These are phyloP conservation scores for Anseranas semipalmata DNA, from an alignment of 2,113 vertebrate species.

Conservation along the genomic window DNA sequence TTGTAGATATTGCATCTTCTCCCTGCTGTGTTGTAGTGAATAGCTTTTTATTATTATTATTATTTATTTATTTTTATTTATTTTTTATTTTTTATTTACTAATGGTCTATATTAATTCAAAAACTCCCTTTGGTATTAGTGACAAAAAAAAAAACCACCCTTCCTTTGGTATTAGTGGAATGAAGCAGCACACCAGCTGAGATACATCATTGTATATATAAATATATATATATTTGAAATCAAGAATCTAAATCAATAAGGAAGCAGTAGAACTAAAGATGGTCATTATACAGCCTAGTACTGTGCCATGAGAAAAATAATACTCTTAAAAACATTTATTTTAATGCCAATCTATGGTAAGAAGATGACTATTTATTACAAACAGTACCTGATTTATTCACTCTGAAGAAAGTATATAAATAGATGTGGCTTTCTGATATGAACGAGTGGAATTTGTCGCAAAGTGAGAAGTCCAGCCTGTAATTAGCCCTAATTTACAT, in stretches of 20 bases:
- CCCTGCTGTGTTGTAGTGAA: constrained; percentile 38
- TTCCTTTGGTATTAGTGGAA: constrained; percentile 16
- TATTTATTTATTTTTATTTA: too few species aligned
- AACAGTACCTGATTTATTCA: not conserved
- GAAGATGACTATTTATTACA: not conserved
- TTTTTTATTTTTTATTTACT: constrained; percentile 40
- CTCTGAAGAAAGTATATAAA: not conserved
- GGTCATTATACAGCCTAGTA: not conserved
- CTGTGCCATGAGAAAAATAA: not conserved
- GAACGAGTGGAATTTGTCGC: not conserved
- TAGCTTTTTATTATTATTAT: not conserved
- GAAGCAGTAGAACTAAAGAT: not conserved
- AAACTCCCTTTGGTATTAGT: constrained; percentile 23
- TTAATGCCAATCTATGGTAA: not conserved
- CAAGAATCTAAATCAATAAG: not conserved
- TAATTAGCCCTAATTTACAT: not conserved
- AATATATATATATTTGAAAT: not conserved
- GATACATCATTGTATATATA: not conserved
- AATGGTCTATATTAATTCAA: constrained; percentile 55
- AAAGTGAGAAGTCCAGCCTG: not conserved
- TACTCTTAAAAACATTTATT: not conserved
- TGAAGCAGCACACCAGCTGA: constrained; percentile 10
- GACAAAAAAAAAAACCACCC: too few species aligned
- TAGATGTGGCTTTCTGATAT: not conserved
- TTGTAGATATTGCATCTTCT: constrained; percentile 23